Conservation (phyloP, 2,888 invertebrate genomes). For the Periphyllus acericola region DNA sequence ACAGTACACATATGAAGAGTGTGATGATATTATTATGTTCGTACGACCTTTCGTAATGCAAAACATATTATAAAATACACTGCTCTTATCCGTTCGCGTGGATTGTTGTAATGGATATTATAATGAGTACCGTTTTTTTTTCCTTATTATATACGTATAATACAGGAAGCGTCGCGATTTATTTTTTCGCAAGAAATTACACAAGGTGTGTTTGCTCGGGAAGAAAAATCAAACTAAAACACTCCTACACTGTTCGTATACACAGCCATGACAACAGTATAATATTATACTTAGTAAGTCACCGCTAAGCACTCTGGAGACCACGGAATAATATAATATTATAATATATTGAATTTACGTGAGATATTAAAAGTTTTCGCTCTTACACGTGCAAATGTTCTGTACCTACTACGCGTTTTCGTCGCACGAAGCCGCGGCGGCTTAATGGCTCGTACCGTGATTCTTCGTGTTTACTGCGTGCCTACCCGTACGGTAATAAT, state of each 20-base stretch:
- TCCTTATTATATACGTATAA: not conserved
- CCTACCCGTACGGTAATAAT: not conserved
- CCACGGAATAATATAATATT: not conserved
- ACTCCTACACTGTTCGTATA: not conserved
- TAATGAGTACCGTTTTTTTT: too few relatives aligned
- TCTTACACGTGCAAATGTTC: not conserved
- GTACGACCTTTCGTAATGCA: not conserved
- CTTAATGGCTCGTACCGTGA: not conserved
- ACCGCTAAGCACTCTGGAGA: not conserved
- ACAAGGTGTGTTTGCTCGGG: not conserved
- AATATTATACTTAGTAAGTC: not conserved
- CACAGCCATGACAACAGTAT: not conserved
- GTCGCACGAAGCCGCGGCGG: not conserved
- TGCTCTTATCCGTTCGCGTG: not conserved
- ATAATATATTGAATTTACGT: not conserved
- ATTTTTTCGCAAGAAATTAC: not conserved
- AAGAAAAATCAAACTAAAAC: not conserved
- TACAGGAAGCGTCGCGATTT: not conserved
- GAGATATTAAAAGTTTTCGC: not conserved
- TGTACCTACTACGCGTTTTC: not conserved
- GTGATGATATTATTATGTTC: not conserved
- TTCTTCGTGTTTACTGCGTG: not conserved
- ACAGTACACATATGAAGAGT: not conserved
- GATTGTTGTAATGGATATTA: not conserved
- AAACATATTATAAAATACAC: not conserved